Base-by-base conservation (phyloP, 92 coral and sea anemone genomes). In the Pocillopora meandrina region DNA sequence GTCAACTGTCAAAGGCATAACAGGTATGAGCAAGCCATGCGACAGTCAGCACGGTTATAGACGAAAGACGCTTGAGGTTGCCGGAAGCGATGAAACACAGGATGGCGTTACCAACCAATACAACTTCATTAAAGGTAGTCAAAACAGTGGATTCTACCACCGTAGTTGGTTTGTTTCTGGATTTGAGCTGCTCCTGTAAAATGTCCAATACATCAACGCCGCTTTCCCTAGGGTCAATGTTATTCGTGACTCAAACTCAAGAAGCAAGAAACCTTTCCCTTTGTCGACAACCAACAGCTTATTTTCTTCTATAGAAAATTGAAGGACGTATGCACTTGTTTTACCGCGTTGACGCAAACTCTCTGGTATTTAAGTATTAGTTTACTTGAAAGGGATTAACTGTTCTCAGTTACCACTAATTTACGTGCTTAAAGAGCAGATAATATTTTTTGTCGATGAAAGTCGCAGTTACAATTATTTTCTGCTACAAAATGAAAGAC, bases 191-290 rank as follows among this genome's bases (percentile, higher is more conserved):
- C 21, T 56, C 76, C 34, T 76, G 88, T 18, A 84, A 55, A 20
- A 84, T 19, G 59, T 68, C 88, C 21, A 84, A 61, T 19, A 58
- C 82, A 77, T 84, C 88, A 14, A 84, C 88, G 49, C 88, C 76
- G 82, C 82, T 82, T 58, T 84, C 88, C 18, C 76, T 82, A 18
- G 82, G 82, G 65, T 84, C 82, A 64, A 84, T 84, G 68, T 84
- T 84, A 66, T 84, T 84, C 88, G 76, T 84, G 88, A 56, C 59
- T 23, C 26, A 23, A 23, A 23, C 26, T 23, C 26, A 23, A 23
- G 26, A 0, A 23, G 26, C 26, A 23, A 26, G 31, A 1, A 26
- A 26, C 31, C 31, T 26, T 26, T 26, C 31, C 31, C 31, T 26
- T 26, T 26, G 31, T 26, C 31, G 31, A 26, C 31, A 26, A 26